phyloP scores from a whole-genome alignment of 2,113 vertebrate species.

The Lepus americanus region DNA sequence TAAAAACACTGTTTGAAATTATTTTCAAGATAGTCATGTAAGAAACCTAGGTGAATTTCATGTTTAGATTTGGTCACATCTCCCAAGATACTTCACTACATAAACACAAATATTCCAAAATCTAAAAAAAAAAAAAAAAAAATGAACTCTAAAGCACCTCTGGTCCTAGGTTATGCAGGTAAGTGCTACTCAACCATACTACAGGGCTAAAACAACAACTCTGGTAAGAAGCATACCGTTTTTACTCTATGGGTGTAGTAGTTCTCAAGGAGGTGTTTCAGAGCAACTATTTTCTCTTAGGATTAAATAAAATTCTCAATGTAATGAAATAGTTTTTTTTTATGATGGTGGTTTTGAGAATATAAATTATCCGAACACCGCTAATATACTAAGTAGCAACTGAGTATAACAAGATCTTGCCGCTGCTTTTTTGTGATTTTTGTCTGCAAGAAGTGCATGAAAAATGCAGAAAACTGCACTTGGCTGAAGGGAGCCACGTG shows the following conservation, averaged over 20 bases:
- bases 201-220: background rate
- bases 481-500: background rate
- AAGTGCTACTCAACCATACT: no score
- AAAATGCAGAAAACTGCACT: background rate
- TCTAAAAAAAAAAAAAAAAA: no score
- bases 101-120: no score
- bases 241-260: background rate
- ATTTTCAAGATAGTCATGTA: no score
- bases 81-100: no score
- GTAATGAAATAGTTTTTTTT: slow-evolving; percentile 17
- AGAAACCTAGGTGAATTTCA: no score
- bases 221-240: background rate
- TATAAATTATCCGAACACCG: slow-evolving; percentile 18
- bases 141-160: no score
- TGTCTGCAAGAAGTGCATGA: background rate
- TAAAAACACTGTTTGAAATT: no score
- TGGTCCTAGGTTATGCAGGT: no score
- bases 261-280: slow-evolving; percentile 9
- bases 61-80: no score
- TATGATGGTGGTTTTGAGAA: slow-evolving; percentile 20
- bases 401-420: background rate
- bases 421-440: background rate
- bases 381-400: background rate
- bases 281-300: slow-evolving; percentile 26
- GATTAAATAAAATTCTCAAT: slow-evolving; percentile 7